phyloP scores from a whole-genome alignment of 2,797 vertebrate species.

The Gallirallus australis region DNA sequence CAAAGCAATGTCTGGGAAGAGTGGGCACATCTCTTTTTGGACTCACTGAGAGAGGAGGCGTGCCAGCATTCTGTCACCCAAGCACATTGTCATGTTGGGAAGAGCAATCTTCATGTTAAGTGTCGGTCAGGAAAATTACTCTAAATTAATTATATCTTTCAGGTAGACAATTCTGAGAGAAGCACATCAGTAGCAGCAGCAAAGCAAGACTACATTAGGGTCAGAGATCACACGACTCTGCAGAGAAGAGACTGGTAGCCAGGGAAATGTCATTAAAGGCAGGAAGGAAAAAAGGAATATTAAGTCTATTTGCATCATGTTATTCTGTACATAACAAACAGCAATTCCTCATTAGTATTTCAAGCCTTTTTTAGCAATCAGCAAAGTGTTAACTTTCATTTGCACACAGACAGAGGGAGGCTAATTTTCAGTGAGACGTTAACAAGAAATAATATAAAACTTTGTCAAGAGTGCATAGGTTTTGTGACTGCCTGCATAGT shows the following conservation, averaged over 20 bases:
- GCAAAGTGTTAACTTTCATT: neutral
- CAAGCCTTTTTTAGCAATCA: neutral
- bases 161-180: neutral
- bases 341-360: neutral
- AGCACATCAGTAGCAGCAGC: neutral
- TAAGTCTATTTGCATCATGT: neutral
- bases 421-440: neutral
- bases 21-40: neutral
- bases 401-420: neutral
- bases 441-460: slow-evolving; percentile 19
- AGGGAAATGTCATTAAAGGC: neutral
- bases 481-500: neutral
- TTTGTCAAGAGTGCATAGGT: neutral
- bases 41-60: neutral
- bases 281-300: neutral
- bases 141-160: neutral
- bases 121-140: neutral
- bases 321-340: neutral
- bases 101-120: neutral
- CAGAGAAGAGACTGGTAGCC: neutral
- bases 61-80: accelerated
- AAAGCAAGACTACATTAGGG: neutral
- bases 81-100: neutral
- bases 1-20: neutral
- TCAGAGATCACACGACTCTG: neutral